These are phyloP conservation scores for Drosophila simulans DNA, from an alignment of 1,140 invertebrate genomes.

Conservation along the genomic window DNA sequence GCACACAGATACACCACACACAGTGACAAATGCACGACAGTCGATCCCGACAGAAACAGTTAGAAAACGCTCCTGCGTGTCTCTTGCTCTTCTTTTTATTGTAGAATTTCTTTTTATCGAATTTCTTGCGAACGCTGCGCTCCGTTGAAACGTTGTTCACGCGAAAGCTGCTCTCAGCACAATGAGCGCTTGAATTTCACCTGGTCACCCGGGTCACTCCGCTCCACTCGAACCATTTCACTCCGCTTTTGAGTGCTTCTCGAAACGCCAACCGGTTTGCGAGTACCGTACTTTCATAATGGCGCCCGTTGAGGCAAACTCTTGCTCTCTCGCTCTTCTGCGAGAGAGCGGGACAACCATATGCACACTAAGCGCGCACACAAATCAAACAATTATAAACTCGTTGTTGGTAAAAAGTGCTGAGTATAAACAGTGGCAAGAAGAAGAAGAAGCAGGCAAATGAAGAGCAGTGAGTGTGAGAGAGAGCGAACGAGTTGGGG, in stretches of 20 bases:
- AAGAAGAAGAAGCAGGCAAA: slow-evolving; percentile 40
- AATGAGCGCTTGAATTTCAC: slow-evolving; percentile 61
- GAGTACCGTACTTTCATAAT: slow-evolving; percentile 75
- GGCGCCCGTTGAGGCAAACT: slow-evolving; percentile 60
- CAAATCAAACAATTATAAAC: slow-evolving; percentile 71
- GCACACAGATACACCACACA: slow-evolving; percentile 26
- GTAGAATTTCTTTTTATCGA: slow-evolving; percentile 7
- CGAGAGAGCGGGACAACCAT: slow-evolving; percentile 48
- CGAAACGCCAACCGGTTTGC: slow-evolving; percentile 67
- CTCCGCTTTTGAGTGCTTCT: slow-evolving; percentile 65
- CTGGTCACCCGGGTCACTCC: slow-evolving; percentile 19
- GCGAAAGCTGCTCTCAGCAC: slow-evolving; percentile 80
- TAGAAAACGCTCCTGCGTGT: slow-evolving; percentile 35
- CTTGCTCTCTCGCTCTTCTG: slow-evolving; percentile 20
- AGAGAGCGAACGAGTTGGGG: slow-evolving; percentile 40
- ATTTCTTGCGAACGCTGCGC: slow-evolving; percentile 19
- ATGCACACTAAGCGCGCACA: slow-evolving; percentile 47
- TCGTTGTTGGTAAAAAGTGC: slow-evolving; percentile 18
- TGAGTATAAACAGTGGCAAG: slow-evolving; percentile 27
- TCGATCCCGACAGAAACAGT: slow-evolving; percentile 29
- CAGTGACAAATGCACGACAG: background rate
- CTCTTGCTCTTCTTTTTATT: background rate
- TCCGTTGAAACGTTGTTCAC: slow-evolving; percentile 78
- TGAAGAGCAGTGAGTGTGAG: slow-evolving; percentile 12
- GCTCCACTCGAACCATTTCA: slow-evolving; percentile 41